Base-by-base conservation (phyloP, 35 echinoderm and acorn worm species). In the Patiria miniata region DNA sequence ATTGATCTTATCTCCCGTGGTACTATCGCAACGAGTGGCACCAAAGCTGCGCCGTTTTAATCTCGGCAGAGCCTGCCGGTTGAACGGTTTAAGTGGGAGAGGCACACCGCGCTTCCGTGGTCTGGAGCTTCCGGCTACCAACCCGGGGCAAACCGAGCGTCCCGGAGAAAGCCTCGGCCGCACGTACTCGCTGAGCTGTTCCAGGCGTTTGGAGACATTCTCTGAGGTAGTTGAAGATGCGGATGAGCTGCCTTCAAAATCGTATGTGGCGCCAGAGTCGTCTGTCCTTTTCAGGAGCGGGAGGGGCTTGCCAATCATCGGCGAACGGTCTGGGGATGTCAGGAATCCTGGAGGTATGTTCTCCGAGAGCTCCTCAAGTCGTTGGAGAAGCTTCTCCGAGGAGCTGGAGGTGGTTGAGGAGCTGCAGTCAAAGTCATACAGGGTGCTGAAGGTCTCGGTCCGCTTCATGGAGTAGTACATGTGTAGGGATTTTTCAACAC, bases 41-140 rank as follows among this genome's bases (percentile, higher is more conserved):
- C 38, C 78, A 12, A 44, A 17, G 37, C 78, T 28, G 14, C 78
- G 38, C 0, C 38, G 38, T 44, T 87, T 77, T 1, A 79, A 40
- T 18, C 39, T 78, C 44, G 82, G 61, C 8, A 78, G 61, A 4
- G 83, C 81, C 17, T 59, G 69, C 10, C 80, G 80, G 26, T 90
- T 90, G 39, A 90, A 68, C 14, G 88, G 88, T 50, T 90, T 90
- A 17, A 90, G 68, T 36, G 88, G 88, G 19, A 81, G 78, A 28
- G 81, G 81, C 32, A 68, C 88, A 8, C 60, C 51, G 29, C 88
- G 59, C 88, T 90, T 90, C 23, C 58, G 81, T 18, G 22, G 21
- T 14, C 34, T 73, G 18, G 65, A 73, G 14, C 34, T 30, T 14
- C 34, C 65, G 29, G 30, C 65, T 36, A 23, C 23, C 26, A 30